phyloP scores from a whole-genome alignment of 2,797 vertebrate species.

The Lindbergichthys nudifrons region DNA sequence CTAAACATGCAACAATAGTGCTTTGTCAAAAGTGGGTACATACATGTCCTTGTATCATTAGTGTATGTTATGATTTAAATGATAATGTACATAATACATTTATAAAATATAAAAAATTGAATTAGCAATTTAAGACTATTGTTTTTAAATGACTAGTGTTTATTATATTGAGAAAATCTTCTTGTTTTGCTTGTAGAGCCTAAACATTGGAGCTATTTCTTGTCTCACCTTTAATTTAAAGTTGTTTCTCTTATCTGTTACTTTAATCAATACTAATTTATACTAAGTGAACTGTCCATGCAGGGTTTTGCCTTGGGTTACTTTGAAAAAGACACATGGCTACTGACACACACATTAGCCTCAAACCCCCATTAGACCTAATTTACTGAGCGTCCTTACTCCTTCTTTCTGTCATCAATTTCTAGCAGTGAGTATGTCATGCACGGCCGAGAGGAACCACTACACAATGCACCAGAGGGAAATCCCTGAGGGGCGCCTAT shows the following conservation, averaged over 20 bases:
- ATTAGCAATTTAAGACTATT: too few relatives aligned
- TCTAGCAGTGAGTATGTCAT: constrained; percentile 4
- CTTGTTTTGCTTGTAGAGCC: neutral
- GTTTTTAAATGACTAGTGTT: too few relatives aligned
- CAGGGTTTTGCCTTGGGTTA: constrained; percentile 1
- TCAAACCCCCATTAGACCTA: constrained; percentile 45
- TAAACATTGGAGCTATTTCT: neutral
- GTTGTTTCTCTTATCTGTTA: constrained; percentile 1
- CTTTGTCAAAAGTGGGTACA: too few relatives aligned
- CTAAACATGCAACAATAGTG: too few relatives aligned
- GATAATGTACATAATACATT: too few relatives aligned
- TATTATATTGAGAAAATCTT: neutral
- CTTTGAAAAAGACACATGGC: constrained; percentile 11
- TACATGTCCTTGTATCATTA: too few relatives aligned
- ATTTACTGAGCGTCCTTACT: constrained; percentile 38
- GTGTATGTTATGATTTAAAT: too few relatives aligned
- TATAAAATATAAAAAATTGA: too few relatives aligned
- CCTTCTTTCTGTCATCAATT: constrained; percentile 24
- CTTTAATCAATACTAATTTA: constrained; percentile 15
- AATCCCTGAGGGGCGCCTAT: constrained; percentile 25
- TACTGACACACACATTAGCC: constrained; percentile 9
- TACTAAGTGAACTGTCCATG: constrained; percentile 2
- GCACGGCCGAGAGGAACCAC: constrained; percentile 8
- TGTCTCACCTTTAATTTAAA: constrained; percentile 12
- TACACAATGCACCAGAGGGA: constrained; percentile 13